A percentile compares a stretch with the other conserved stretches of the same genome.
phyloP scores from a whole-genome alignment of 2,113 vertebrate species.

The Thamnaconus septentrionalis region DNA sequence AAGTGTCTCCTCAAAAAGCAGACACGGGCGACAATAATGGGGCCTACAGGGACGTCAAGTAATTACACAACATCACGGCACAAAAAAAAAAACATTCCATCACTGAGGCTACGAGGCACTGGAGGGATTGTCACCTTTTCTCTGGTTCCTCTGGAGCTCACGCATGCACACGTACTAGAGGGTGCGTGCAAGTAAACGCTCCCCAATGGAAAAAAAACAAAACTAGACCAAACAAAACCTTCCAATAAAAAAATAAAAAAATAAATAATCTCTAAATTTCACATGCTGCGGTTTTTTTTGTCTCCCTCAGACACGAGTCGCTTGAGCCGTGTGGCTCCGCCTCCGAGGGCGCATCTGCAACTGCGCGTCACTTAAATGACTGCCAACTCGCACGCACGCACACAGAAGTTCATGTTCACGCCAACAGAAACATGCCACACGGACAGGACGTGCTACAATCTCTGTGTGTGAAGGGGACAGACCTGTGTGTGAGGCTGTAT shows the following conservation, averaged over 20 bases:
- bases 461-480: slow-evolving; percentile 85
- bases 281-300: slow-evolving; percentile 56
- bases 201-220: slow-evolving; percentile 60
- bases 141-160: slow-evolving; percentile 50
- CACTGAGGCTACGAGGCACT: slow-evolving; percentile 47
- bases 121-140: slow-evolving; percentile 41
- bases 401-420: slow-evolving; percentile 72
- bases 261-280: slow-evolving; percentile 63
- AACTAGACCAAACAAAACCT: too few species aligned
- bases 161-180: slow-evolving; percentile 65
- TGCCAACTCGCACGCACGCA: slow-evolving; percentile 62
- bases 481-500: slow-evolving; percentile 95
- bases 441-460: slow-evolving; percentile 71
- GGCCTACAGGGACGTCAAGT: slow-evolving; percentile 18
- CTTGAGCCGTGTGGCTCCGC: slow-evolving; percentile 46
- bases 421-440: slow-evolving; percentile 78
- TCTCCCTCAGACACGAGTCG: slow-evolving; percentile 55
- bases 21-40: slow-evolving; percentile 23
- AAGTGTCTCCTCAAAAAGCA: slow-evolving; percentile 26
- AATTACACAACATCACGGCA: slow-evolving; percentile 50
- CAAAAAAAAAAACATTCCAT: slow-evolving; percentile 58
- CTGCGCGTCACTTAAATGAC: slow-evolving; percentile 50
- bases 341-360: slow-evolving; percentile 54
- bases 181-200: slow-evolving; percentile 50
- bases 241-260: slow-evolving; percentile 31